Percentiles rank a stretch among this genome's conserved stretches.
Conservation (phyloP, 1,140 invertebrate species). For the Diabrotica undecimpunctata region DNA sequence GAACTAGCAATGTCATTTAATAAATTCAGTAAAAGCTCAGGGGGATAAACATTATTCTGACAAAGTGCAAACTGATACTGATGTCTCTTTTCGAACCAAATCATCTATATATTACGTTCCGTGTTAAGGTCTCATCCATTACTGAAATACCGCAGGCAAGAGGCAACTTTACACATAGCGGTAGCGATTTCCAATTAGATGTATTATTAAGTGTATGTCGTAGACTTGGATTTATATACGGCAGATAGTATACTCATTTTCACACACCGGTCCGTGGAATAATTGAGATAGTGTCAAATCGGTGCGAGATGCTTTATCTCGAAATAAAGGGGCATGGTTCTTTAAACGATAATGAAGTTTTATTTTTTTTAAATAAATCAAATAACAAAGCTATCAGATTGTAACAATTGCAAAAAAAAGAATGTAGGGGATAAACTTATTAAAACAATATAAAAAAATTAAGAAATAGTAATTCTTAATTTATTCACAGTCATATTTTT, state of each 20-base stretch:
- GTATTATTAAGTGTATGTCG: constrained; percentile 32
- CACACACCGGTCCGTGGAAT: constrained; percentile 8
- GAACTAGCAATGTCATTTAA: too few species aligned
- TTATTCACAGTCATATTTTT: too few species aligned
- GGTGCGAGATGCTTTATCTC: neutral
- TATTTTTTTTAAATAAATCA: too few species aligned
- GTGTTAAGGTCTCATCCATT: constrained; percentile 28
- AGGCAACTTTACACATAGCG: constrained; percentile 24
- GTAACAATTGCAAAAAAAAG: too few species aligned
- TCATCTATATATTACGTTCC: constrained; percentile 17
- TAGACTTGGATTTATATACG: constrained; percentile 26
- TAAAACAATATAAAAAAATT: too few species aligned
- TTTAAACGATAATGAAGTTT: neutral
- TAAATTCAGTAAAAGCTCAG: too few species aligned
- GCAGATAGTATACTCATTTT: constrained; percentile 17
- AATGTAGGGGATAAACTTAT: too few species aligned
- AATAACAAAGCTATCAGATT: too few species aligned
- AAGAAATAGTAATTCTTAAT: too few species aligned
- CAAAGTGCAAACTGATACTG: neutral
- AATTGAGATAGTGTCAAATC: constrained; percentile 4
- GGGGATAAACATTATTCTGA: neutral
- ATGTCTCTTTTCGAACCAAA: neutral
- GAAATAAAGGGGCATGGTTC: neutral
- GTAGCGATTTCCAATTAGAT: constrained; percentile 36
- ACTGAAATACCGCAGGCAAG: constrained; percentile 26